A percentile compares a stretch with the other conserved stretches of the same genome.
Conservation (phyloP, 2,113 vertebrate species). For the Eclectus roratus region DNA sequence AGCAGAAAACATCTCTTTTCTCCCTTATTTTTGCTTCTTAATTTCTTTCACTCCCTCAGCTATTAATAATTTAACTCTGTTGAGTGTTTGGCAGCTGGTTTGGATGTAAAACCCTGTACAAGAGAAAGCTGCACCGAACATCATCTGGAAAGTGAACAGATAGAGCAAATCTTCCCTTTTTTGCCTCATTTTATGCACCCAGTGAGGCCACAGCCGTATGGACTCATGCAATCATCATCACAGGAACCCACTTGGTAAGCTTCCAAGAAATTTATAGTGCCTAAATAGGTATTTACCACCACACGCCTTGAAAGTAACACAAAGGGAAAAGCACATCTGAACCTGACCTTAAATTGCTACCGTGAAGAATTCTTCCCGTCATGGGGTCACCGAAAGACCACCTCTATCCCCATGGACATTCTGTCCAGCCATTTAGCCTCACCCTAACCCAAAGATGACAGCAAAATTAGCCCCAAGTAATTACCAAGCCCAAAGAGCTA, state of each 20-base stretch:
- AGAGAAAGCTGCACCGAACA: neutral
- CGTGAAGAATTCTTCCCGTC: neutral
- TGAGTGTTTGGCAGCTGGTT: neutral
- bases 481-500: neutral
- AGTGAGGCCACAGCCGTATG: neutral
- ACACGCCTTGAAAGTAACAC: neutral
- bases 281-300: neutral
- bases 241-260: neutral
- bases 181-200: neutral
- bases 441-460: neutral
- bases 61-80: conserved; percentile 22
- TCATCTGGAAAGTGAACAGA: neutral
- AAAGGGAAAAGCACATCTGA: neutral
- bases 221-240: neutral
- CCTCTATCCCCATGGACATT: neutral
- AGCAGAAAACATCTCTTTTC: neutral
- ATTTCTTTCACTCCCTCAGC: neutral
- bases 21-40: neutral
- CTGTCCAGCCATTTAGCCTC: neutral
- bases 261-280: neutral
- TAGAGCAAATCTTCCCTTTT: neutral
- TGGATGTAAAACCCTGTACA: neutral
- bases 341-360: neutral
- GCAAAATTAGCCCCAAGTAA: neutral
- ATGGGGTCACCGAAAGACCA: neutral